Base-by-base conservation (phyloP, 1,140 invertebrate genomes). In the Thaumetopoea pityocampa region DNA sequence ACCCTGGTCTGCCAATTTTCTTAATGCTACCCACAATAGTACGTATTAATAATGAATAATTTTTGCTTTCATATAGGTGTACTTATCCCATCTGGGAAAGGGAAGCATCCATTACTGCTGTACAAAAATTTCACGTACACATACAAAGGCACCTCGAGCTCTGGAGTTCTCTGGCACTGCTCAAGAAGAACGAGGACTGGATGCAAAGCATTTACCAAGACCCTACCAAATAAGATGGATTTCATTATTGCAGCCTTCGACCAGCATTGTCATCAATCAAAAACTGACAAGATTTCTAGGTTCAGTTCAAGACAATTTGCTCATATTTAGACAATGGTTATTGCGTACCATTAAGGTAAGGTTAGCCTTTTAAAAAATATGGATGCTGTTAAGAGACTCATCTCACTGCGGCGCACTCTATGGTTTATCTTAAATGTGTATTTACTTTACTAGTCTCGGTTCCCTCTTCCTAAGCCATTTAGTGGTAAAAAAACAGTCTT, bases 1-100 rank as follows among this genome's bases (percentile, higher is more conserved):
- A n/a, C n/a, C n/a, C n/a, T n/a, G n/a, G n/a, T n/a, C n/a, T n/a
- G n/a, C n/a, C n/a, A n/a, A n/a, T n/a, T n/a, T n/a, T n/a, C n/a
- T n/a, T n/a, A n/a, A n/a, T n/a, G n/a, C n/a, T n/a, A n/a, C n/a
- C n/a, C n/a, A n/a, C n/a, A n/a, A n/a, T n/a, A n/a, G n/a, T n/a
- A 5, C 4, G 6, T 16, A n/a, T 32, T 15, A 32, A 17, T 17
- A 19, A 32, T 4, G 4, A 9, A 18, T 27, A 1, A 34, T 29
- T 38, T 38, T 44, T 9, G n/a, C n/a, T n/a, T n/a, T n/a, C n/a
- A n/a, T n/a, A n/a, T 33, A 44, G 41, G 23, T 26, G 10, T 19
- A 9, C 33, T 44, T 8, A 49, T 79, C 18, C 72, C 72, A n/a
- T 76, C 76, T 8, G 63, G 62, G 3, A 77, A 73, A 48, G 76